A percentile compares a stretch with the other conserved stretches of the same genome.
Conservation (phyloP, 2,888 invertebrate genomes). For the Cordilura impudica region DNA sequence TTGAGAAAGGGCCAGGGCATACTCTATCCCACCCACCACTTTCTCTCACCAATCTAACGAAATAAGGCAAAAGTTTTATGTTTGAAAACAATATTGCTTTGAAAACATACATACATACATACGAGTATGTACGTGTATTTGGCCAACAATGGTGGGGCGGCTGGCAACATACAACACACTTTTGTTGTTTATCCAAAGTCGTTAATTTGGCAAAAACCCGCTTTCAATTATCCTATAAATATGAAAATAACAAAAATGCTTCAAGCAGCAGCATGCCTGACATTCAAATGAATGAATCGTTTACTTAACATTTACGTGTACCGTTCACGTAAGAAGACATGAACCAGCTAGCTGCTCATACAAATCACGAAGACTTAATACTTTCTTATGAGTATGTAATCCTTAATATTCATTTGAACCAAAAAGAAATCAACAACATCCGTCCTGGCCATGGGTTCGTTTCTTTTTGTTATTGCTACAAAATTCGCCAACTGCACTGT, state of each 20-base stretch:
- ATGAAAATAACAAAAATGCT: conserved; percentile 72
- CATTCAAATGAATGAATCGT: conserved; percentile 43
- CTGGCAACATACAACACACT: conserved; percentile 46
- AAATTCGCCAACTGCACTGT: conserved; percentile 70
- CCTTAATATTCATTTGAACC: conserved; percentile 27
- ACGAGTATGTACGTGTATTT: neutral
- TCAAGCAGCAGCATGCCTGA: conserved; percentile 59
- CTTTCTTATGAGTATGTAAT: conserved; percentile 1
- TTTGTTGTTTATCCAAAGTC: conserved; percentile 72
- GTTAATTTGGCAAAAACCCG: conserved; percentile 77
- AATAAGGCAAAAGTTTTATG: conserved; percentile 1
- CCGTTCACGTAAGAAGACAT: conserved; percentile 31
- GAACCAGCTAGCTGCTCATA: too few species aligned
- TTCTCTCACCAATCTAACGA: neutral
- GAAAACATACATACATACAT: conserved; percentile 27
- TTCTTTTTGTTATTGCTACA: neutral
- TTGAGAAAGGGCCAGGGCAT: conserved; percentile 15
- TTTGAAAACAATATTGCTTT: conserved; percentile 15
- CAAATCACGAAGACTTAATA: neutral
- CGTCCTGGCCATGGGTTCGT: conserved; percentile 42
- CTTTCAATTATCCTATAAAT: conserved; percentile 77
- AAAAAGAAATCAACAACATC: conserved; percentile 48
- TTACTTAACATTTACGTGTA: conserved; percentile 43
- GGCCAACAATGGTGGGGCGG: conserved; percentile 29
- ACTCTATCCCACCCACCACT: neutral